phyloP scores from a whole-genome alignment of 2,888 invertebrate species.

The Hemaris fuciformis region DNA sequence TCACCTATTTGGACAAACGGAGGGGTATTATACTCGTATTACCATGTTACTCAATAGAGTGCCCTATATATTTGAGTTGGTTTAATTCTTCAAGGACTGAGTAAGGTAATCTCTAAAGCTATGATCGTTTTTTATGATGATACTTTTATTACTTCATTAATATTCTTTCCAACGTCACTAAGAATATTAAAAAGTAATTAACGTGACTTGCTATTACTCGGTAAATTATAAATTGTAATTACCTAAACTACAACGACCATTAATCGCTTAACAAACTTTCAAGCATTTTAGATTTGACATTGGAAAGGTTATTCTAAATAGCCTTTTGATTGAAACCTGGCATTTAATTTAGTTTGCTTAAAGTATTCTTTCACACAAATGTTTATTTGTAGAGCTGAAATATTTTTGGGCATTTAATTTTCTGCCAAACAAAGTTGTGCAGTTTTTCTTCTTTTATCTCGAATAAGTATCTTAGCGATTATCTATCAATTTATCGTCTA shows the following conservation, averaged over 20 bases:
- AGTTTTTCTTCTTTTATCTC: constrained; percentile 4
- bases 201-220: background rate
- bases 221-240: constrained; percentile 6
- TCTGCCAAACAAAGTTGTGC: background rate
- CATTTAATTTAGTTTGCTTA: background rate
- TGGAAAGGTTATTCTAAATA: background rate
- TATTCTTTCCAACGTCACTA: background rate
- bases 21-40: no score
- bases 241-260: background rate
- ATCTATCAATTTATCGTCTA: constrained; percentile 1
- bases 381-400: background rate
- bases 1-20: no score
- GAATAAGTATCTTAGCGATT: background rate
- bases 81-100: no score
- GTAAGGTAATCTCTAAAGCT: background rate
- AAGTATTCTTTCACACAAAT: background rate
- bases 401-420: background rate
- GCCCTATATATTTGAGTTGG: no score
- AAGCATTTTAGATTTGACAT: background rate
- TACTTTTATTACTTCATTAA: background rate
- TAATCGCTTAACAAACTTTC: background rate
- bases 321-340: background rate
- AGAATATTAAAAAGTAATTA: constrained; percentile 10
- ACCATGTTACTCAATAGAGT: no score
- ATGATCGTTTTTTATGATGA: no score